These are phyloP conservation scores for Sciurus carolinensis DNA, from an alignment of 2,797 vertebrate genomes.

Conservation along the genomic window DNA sequence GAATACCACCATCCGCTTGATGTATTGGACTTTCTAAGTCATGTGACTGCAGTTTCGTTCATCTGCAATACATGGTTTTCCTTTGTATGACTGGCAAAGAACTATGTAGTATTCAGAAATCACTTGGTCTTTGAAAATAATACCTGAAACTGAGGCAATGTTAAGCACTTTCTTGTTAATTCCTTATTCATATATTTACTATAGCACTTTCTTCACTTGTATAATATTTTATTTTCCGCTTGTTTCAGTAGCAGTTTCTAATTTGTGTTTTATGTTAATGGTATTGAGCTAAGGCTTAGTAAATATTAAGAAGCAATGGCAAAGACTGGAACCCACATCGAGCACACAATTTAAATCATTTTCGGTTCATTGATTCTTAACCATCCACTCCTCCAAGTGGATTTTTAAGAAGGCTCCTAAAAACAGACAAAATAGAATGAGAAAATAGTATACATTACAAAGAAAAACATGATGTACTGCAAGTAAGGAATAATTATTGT, in stretches of 20 bases:
- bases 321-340: not conserved
- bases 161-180: not conserved
- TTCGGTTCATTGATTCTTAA: not conserved
- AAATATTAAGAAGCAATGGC: slow-evolving; percentile 5
- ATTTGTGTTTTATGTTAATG: not conserved
- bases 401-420: slow-evolving; percentile 12
- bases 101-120: not conserved
- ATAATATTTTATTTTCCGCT: slow-evolving; percentile 5
- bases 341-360: slow-evolving; percentile 15
- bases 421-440: not conserved
- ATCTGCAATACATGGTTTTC: not conserved
- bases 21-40: not conserved
- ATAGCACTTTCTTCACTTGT: not conserved
- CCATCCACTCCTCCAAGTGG: not conserved
- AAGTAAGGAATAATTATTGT: not conserved
- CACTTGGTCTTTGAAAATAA: slow-evolving; percentile 5
- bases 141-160: slow-evolving; percentile 33
- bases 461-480: not conserved
- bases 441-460: not conserved
- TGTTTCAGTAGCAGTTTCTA: not conserved
- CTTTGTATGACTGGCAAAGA: not conserved
- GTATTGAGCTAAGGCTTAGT: not conserved
- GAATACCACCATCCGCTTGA: not conserved
- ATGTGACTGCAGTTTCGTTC: not conserved
- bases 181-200: not conserved